Conservation (phyloP, 2,797 vertebrate species). For the Enteromius anoplus region DNA sequence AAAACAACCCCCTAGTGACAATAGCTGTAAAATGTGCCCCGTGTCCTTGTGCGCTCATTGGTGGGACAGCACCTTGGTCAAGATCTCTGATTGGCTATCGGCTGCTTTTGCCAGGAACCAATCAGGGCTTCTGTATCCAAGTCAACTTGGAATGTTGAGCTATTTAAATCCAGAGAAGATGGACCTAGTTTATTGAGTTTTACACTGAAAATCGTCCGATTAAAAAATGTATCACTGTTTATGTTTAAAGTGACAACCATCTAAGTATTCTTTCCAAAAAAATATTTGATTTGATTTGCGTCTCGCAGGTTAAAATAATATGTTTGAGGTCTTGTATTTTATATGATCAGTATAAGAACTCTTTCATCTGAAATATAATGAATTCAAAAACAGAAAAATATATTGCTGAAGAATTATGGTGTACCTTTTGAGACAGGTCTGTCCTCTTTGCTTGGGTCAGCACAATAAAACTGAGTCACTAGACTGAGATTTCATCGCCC, state of each 20-base stretch:
- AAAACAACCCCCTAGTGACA: conserved; percentile 51
- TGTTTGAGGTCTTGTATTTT: neutral
- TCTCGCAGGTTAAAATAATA: neutral
- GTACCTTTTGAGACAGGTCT: neutral
- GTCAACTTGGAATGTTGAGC: conserved; percentile 63
- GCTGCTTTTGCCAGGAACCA: conserved; percentile 64
- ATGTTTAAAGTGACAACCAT: neutral
- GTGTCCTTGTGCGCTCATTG: conserved; percentile 58
- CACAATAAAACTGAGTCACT: neutral
- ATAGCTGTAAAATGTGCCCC: conserved; percentile 50
- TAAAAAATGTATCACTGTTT: neutral
- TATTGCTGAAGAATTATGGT: neutral
- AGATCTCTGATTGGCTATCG: conserved; percentile 69
- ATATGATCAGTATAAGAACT: neutral
- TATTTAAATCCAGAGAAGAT: conserved; percentile 53
- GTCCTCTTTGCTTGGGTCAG: neutral
- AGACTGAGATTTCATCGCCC: conserved; percentile 60
- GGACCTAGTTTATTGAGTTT: conserved; percentile 1
- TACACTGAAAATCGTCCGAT: neutral
- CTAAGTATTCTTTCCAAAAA: neutral
- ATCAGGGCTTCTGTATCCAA: conserved; percentile 74
- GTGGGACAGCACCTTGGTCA: conserved; percentile 53
- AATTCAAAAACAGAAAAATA: neutral
- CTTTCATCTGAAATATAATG: neutral
- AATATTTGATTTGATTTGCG: neutral